These are phyloP conservation scores for Ardeotis arabs DNA, from an alignment of 2,113 vertebrate species.

Conservation along the genomic window DNA sequence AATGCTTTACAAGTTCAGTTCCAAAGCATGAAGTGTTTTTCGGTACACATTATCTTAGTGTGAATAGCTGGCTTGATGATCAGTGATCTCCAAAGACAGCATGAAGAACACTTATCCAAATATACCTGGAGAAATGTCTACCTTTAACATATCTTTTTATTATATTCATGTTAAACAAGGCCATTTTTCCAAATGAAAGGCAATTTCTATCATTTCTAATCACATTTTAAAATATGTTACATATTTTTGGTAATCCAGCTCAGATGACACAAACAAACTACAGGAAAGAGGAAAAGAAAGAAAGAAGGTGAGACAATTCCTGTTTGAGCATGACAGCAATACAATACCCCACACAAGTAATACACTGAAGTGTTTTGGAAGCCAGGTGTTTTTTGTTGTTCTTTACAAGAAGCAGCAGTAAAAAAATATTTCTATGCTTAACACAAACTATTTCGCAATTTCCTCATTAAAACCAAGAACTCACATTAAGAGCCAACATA, in stretches of 20 bases:
- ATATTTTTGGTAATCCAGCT: background rate
- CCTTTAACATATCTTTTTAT: background rate
- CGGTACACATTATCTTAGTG: background rate
- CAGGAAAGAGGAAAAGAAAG: background rate
- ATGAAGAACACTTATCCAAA: background rate
- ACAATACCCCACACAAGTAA: background rate
- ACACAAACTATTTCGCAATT: background rate
- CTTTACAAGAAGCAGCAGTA: background rate
- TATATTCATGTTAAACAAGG: background rate
- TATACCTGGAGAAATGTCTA: background rate
- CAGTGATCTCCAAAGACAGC: background rate
- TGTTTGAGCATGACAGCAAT: background rate
- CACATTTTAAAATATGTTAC: background rate
- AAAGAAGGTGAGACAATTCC: background rate
- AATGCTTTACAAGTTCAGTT: background rate
- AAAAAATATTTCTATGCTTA: background rate
- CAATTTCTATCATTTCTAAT: background rate
- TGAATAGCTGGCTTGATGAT: background rate
- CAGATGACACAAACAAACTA: background rate
- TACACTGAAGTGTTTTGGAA: background rate
- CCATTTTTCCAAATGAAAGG: background rate
- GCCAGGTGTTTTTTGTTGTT: background rate
- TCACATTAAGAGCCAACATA: background rate
- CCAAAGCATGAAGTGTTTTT: background rate
- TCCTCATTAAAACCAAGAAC: background rate